Evolutionary conservation across 2,113 vertebrate species (phyloP).

Genomic region (Megaptera novaeangliae): DNA sequence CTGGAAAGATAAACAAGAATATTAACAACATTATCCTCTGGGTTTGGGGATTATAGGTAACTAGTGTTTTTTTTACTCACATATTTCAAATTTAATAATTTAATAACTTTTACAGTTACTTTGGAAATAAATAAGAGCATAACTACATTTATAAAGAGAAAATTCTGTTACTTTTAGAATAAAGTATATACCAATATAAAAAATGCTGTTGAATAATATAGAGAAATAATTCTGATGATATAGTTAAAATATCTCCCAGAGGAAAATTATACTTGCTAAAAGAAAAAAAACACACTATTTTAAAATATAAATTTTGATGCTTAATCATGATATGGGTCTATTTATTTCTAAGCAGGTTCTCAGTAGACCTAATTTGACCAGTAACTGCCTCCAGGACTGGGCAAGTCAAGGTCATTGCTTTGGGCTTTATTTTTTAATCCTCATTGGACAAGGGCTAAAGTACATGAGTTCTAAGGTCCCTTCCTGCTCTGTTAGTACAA

Average conservation of each 20-base stretch:
- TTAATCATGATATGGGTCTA: neutral
- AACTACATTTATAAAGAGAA: conserved; percentile 27
- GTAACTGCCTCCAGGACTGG: neutral
- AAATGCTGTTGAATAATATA: neutral
- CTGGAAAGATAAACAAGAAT: neutral
- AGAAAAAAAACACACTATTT: neutral
- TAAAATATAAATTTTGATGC: conserved; percentile 27
- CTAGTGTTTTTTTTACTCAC: neutral
- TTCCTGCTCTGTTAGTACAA: conserved; percentile 35
- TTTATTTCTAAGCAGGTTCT: neutral
- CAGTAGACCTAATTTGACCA: neutral
- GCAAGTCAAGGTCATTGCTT: conserved; percentile 40
- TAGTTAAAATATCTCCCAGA: neutral
- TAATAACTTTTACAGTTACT: neutral
- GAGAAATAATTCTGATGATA: neutral
- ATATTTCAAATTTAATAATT: conserved; percentile 23
- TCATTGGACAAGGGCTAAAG: conserved; percentile 41
- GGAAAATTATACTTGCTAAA: conserved; percentile 8
- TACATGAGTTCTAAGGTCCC: conserved; percentile 2
- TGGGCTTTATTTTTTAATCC: conserved; percentile 30
- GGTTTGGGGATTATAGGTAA: neutral
- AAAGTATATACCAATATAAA: neutral
- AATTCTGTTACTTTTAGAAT: neutral
- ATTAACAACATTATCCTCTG: neutral
- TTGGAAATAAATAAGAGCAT: conserved; percentile 14